These are phyloP conservation scores for Dreissena rostriformis DNA, from an alignment of 1,140 invertebrate genomes.

Conservation along the genomic window DNA sequence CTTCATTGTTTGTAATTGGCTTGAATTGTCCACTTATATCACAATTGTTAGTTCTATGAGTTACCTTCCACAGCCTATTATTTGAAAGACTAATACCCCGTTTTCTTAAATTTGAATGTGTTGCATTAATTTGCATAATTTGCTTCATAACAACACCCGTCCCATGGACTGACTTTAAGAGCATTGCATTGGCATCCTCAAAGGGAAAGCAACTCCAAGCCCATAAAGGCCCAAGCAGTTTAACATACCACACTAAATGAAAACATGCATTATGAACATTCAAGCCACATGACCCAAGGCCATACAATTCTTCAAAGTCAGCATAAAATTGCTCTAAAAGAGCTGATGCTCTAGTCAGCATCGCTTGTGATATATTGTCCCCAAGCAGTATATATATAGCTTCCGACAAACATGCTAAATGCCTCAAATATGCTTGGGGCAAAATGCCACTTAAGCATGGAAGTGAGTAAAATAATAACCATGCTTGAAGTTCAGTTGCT, in stretches of 20 bases:
- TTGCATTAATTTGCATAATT: neutral
- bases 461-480: neutral
- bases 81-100: neutral
- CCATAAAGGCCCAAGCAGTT: conserved; percentile 4
- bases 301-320: neutral
- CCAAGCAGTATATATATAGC: neutral
- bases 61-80: neutral
- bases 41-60: conserved; percentile 25
- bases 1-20: neutral
- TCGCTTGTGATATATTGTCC: neutral
- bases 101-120: conserved; percentile 24
- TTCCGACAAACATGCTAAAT: neutral
- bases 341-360: neutral
- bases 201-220: conserved; percentile 44
- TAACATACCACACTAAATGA: conserved; percentile 3
- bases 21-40: conserved; percentile 6
- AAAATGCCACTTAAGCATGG: neutral
- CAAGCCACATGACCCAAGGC: neutral
- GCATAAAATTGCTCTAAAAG: neutral
- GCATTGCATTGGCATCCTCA: conserved; percentile 30
- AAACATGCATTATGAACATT: neutral
- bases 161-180: conserved; percentile 28
- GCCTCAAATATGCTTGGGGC: neutral
- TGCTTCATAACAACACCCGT: conserved; percentile 12
- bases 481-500: neutral